These are phyloP conservation scores for Eristalis intricaria DNA, from an alignment of 2,888 invertebrate genomes.

Conservation along the genomic window DNA sequence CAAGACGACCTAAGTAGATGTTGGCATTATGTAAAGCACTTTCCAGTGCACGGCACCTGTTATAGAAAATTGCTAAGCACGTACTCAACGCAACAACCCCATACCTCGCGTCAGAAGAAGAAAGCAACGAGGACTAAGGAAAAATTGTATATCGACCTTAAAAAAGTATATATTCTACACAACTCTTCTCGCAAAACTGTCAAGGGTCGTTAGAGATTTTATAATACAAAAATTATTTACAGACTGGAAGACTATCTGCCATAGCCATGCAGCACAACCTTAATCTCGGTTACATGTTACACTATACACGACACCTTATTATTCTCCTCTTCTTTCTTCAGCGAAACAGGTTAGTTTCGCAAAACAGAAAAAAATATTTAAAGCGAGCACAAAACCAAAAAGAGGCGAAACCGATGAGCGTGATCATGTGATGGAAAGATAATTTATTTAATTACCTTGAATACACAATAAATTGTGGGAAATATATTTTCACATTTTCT, in stretches of 20 bases:
- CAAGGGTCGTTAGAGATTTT: constrained; percentile 16
- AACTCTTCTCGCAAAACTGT: neutral
- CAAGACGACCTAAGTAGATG: constrained; percentile 27
- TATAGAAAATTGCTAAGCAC: constrained; percentile 36
- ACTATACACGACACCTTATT: neutral
- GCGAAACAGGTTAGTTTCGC: constrained; percentile 32
- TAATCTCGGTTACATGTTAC: constrained; percentile 32
- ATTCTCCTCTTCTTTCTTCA: neutral
- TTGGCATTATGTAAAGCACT: constrained; percentile 61
- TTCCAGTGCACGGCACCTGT: constrained; percentile 47
- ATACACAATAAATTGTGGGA: constrained; percentile 16
- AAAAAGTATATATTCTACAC: neutral
- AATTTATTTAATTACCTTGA: constrained; percentile 47
- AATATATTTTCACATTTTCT: constrained; percentile 20
- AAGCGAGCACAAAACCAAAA: neutral
- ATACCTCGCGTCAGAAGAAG: constrained; percentile 12
- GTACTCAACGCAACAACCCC: neutral
- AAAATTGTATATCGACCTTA: constrained; percentile 56
- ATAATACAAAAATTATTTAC: constrained; percentile 16
- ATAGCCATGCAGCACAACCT: constrained; percentile 22
- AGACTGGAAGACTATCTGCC: constrained; percentile 6
- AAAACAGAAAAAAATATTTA: neutral
- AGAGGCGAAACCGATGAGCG: neutral
- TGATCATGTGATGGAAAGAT: constrained; percentile 61
- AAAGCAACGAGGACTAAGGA: constrained; percentile 17